Evolutionary conservation across 2,113 vertebrate genomes (phyloP).

Genomic region (Gallinago undulata): DNA sequence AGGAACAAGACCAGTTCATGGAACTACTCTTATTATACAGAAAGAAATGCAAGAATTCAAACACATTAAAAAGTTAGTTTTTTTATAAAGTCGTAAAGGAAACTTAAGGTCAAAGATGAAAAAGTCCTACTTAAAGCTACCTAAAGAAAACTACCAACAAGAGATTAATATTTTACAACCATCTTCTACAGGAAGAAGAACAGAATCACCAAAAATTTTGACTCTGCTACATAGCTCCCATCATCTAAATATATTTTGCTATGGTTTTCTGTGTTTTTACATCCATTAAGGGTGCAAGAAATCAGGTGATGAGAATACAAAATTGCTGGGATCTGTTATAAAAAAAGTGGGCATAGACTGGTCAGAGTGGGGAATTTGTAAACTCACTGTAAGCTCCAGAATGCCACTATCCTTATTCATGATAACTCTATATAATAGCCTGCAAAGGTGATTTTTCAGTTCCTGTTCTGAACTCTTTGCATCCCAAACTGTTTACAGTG

Average conservation of each 20-base stretch:
- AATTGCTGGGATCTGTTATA: not conserved
- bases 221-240: not conserved
- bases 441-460: not conserved
- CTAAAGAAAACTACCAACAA: not conserved
- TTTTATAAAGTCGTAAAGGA: not conserved
- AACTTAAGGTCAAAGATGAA: not conserved
- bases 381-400: not conserved
- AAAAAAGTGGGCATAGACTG: rapidly evolving
- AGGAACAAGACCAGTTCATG: not conserved
- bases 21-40: not conserved
- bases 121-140: not conserved
- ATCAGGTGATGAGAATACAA: not conserved
- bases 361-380: not conserved
- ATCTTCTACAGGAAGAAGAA: not conserved
- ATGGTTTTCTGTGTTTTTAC: not conserved
- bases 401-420: not conserved
- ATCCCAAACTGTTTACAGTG: not conserved
- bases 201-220: not conserved
- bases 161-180: not conserved
- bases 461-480: not conserved
- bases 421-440: not conserved
- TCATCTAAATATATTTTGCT: not conserved
- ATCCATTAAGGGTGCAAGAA: not conserved
- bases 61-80: not conserved
- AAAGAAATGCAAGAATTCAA: not conserved